Evolutionary conservation across 1,140 invertebrate species (phyloP).

Genomic region (Apocrypta bakeri): DNA sequence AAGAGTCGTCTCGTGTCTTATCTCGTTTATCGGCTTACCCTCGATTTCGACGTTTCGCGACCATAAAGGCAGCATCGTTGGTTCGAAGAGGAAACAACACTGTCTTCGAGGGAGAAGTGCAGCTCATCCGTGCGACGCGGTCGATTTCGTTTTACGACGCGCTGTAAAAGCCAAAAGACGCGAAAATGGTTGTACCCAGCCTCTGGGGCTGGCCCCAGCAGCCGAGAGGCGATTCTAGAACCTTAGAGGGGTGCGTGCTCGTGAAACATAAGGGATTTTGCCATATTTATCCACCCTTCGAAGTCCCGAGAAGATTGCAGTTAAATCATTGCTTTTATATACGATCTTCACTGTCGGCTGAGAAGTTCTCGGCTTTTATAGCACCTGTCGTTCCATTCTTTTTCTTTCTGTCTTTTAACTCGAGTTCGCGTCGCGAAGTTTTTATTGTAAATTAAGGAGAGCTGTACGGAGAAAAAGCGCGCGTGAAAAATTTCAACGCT

Average conservation of each 20-base stretch:
- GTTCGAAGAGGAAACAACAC: not conserved
- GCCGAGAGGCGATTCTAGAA: conserved; percentile 16
- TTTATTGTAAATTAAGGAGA: not conserved
- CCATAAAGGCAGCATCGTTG: conserved; percentile 14
- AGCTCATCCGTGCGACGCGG: not conserved
- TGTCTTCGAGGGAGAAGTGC: not conserved
- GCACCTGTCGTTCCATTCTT: not conserved
- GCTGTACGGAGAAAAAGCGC: not conserved
- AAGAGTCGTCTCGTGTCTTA: not conserved
- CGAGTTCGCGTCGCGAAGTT: not conserved
- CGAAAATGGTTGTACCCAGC: conserved; percentile 41
- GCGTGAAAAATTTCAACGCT: not conserved
- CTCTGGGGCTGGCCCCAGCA: not conserved
- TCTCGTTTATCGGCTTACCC: conserved; percentile 18
- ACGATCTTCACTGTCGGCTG: not conserved
- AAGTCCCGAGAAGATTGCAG: conserved; percentile 9
- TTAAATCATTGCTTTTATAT: conserved; percentile 29
- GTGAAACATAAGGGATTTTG: conserved; percentile 28
- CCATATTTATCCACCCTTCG: conserved; percentile 51
- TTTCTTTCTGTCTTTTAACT: not conserved
- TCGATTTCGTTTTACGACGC: conserved; percentile 45
- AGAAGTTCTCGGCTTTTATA: not conserved
- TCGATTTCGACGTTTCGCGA: conserved; percentile 19
- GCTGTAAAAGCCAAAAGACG: conserved; percentile 44
- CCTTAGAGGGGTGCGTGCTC: not conserved